Conservation (phyloP, 1,140 invertebrate species). For the Lepidostoma basale region DNA sequence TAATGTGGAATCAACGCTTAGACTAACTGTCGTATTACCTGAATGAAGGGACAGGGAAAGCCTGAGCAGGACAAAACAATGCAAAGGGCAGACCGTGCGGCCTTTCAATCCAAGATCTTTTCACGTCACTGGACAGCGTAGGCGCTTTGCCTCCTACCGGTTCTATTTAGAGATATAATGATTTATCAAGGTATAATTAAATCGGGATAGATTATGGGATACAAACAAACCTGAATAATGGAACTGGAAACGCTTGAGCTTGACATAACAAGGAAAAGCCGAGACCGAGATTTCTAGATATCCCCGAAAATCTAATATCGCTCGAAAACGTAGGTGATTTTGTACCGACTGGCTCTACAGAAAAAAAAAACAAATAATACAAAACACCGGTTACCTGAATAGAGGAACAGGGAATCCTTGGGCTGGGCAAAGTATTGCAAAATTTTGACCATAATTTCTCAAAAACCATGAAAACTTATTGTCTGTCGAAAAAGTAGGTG, state of each 20-base stretch:
- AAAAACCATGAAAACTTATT: constrained; percentile 59
- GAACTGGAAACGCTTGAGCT: constrained; percentile 74
- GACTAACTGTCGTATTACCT: constrained; percentile 62
- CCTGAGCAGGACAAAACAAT: constrained; percentile 71
- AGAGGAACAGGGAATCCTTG: constrained; percentile 61
- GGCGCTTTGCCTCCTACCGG: constrained; percentile 69
- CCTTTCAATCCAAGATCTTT: constrained; percentile 55
- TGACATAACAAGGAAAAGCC: constrained; percentile 72
- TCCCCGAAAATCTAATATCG: constrained; percentile 65
- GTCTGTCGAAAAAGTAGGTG: constrained; percentile 56
- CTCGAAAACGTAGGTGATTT: constrained; percentile 72
- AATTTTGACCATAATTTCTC: constrained; percentile 52
- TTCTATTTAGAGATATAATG: constrained; percentile 53
- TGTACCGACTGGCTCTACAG: constrained; percentile 72
- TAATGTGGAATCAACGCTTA: neutral
- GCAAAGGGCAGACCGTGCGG: constrained; percentile 55
- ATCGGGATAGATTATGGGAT: constrained; percentile 72
- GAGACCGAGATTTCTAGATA: constrained; percentile 60
- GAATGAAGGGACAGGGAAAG: constrained; percentile 71
- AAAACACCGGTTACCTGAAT: constrained; percentile 57
- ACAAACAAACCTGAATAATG: constrained; percentile 63
- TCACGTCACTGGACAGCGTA: constrained; percentile 63
- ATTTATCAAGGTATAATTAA: constrained; percentile 48
- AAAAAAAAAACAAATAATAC: constrained; percentile 23
- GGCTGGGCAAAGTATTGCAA: constrained; percentile 59